Evolutionary conservation across 2,797 vertebrate species (phyloP).

Genomic region (Intellagama lesueurii): DNA sequence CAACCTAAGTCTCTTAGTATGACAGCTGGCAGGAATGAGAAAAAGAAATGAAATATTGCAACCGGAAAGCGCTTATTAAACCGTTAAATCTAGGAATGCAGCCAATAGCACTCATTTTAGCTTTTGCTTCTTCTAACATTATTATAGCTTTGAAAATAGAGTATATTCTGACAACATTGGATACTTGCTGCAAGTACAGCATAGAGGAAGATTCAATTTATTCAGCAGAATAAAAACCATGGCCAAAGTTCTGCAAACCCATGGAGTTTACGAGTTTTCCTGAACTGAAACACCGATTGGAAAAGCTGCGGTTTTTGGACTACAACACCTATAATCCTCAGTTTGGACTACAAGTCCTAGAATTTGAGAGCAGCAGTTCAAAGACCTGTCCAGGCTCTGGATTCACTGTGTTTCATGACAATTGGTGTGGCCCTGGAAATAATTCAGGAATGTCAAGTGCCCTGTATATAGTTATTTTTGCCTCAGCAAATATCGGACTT

Average conservation of each 20-base stretch:
- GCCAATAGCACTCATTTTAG: background rate
- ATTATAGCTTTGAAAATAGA: background rate
- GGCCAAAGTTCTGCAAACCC: background rate
- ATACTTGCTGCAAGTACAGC: background rate
- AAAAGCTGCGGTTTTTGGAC: too few species aligned
- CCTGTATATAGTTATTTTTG: background rate
- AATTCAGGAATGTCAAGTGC: accelerated
- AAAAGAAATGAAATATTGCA: background rate
- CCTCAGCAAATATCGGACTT: background rate
- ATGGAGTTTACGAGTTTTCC: background rate
- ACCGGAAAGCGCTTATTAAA: background rate
- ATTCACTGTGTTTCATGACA: background rate
- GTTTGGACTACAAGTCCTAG: too few species aligned
- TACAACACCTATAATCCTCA: too few species aligned
- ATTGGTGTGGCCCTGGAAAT: background rate
- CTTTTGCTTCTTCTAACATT: background rate
- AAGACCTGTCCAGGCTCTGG: too few species aligned
- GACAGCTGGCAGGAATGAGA: background rate
- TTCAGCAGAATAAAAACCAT: background rate
- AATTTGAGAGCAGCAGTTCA: too few species aligned
- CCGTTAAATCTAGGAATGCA: background rate
- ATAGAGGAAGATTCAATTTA: background rate
- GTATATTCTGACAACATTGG: background rate
- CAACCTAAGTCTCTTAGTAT: too few species aligned
- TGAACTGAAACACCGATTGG: background rate